phyloP scores from a whole-genome alignment of 2,797 vertebrate species.

The Hoplostethus mediterraneus region DNA sequence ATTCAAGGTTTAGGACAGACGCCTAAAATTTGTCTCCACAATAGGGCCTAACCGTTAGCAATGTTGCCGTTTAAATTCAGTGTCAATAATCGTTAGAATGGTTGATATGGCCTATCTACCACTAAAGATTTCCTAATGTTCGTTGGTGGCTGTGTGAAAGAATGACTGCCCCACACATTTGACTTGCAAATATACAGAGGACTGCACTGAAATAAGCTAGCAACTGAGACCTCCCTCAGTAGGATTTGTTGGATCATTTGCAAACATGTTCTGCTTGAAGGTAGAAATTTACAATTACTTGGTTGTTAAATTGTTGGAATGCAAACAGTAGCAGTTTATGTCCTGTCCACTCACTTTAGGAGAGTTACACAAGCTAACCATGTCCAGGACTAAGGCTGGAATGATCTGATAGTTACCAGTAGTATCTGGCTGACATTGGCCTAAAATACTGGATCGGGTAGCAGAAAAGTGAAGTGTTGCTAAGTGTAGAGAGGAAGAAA shows the following conservation, averaged over 20 bases:
- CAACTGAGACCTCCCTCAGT: not conserved
- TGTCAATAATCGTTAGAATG: constrained; percentile 22
- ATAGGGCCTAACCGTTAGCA: constrained; percentile 19
- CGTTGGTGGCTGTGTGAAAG: not conserved
- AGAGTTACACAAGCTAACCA: constrained; percentile 7
- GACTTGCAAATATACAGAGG: not conserved
- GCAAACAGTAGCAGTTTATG: not conserved
- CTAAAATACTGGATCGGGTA: not conserved
- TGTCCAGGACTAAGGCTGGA: not conserved
- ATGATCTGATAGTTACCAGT: not conserved
- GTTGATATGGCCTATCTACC: constrained; percentile 15
- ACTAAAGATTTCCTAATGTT: constrained; percentile 21
- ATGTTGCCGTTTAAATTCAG: constrained; percentile 7
- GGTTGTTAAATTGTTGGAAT: not conserved
- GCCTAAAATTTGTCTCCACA: constrained; percentile 36
- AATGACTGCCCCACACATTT: not conserved
- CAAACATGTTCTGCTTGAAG: not conserved
- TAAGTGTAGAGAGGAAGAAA: no score
- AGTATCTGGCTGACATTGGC: not conserved
- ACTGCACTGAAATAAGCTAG: not conserved
- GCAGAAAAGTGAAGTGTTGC: not conserved
- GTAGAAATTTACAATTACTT: not conserved
- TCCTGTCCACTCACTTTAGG: not conserved
- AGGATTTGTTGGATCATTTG: not conserved
- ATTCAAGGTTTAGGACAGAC: constrained; percentile 40